Base-by-base conservation (phyloP, 2,888 invertebrate genomes). In the Orthonychiurus folsomi region DNA sequence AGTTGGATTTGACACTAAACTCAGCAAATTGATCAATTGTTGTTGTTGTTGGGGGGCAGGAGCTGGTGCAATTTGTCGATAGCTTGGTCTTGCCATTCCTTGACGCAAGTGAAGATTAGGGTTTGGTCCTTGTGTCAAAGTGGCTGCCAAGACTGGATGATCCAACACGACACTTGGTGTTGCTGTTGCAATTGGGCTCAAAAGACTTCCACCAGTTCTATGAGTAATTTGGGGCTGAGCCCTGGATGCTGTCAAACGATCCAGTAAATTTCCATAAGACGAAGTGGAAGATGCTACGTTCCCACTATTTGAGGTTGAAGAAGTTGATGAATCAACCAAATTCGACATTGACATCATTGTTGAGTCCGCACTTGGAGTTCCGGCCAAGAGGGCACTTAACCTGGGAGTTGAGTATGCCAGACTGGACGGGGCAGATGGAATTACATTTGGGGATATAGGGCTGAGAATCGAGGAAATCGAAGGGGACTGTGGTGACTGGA, bases 321-420 rank as follows among this genome's bases (percentile, higher is more conserved):
- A 12, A 12, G 55, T 12, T 25, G 62, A 58, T 2, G 50, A 26
- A 24, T 61, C 64, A 9, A 61, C 47, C 1, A 48, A 56, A 82
- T 75, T 67, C 82, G 79, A 73, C 82, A 81, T 63, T 82, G 76
- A 57, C 81, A 74, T 21, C 81, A 79, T 64, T 50, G 59, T 37
- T 72, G 81, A 79, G 71, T 83, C 83, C 18, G 83, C 83, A 2
- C 83, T 81, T 1, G 83, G 83, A 1, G 83, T 82, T 21, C 83
- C 82, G 61, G 82, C 83, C 57, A 84, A 75, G 56, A 84, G 76
- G 27, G 83, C 83, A 25, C 82, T 82, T 52, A 84, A 76, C 50
- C 82, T 80, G 48, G 82, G 81, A 78, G 83, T 81, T 12, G 83
- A 80, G 1, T 69, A 71, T 9, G 65, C 66, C 47, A 69, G 61